Evolutionary conservation across 2,797 vertebrate genomes (phyloP), one percentile per base, ranked within the genome.

Genomic region (Oryzias dopingdopingensis): DNA sequence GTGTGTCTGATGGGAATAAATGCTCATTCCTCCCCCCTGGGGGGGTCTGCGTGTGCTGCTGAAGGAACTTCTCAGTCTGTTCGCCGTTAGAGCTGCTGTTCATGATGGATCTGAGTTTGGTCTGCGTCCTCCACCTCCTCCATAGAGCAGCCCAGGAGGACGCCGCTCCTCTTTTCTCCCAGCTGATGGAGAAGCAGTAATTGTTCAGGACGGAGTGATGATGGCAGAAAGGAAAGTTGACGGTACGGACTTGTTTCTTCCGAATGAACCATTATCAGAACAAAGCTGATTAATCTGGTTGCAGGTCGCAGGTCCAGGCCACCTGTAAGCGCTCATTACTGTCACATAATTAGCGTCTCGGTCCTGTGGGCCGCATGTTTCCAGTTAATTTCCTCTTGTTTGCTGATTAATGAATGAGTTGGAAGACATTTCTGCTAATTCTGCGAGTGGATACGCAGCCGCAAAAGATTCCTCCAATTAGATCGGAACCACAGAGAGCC

Each of bases 321-420:
- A 42, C 41, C 56, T 60, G 44, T 43, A 45, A 56, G n/a, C 43
- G 50, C 22, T 48, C 46, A 41, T 64, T 49, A 4, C 50, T 41
- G 57, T 68, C 42, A 67, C 53, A n/a, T 12, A 17, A 57, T 24
- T 18, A 13, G 29, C 5, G 5, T 18, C 0, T 17, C 13, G 42
- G 37, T 43, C 15, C 12, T 52, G 46, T 29, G 23, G 62, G 45
- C 49, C 32, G 24, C 18, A 8, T 5, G 22, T 42, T 62, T 72
- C 8, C 0, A 1, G 4, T 59, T 54, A 29, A 40, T 42, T 62
- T 62, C 45, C 47, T 53, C 56, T 50, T 43, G 42, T 67, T 71
- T 43, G 5, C 52, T 48, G 65, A 70, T 72, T 59, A 61, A 58
- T 51, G 49, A 58, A n/a, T 3, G 52, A 59, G 24, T 26, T 42